A percentile compares a stretch with the other conserved stretches of the same genome.
phyloP scores from a whole-genome alignment of 64 coral and sea anemone genomes.

The Astreopora myriophthalma region DNA sequence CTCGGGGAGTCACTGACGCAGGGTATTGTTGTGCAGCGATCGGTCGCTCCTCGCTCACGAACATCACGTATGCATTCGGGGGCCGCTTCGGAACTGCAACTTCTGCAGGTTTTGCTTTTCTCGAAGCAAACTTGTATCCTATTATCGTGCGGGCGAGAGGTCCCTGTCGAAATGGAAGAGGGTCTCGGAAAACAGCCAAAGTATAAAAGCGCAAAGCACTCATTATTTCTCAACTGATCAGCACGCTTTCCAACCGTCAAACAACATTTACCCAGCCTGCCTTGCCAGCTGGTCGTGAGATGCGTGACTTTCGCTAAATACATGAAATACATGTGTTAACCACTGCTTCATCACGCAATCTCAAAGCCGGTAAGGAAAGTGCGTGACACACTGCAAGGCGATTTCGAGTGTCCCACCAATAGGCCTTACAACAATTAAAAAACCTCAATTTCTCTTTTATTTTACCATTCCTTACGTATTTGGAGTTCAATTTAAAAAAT shows the following conservation, averaged over 20 bases:
- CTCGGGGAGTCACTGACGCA: background rate
- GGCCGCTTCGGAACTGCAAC: background rate
- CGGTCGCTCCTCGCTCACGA: background rate
- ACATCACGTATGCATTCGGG: background rate
- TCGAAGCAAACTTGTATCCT: background rate
- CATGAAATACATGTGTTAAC: background rate
- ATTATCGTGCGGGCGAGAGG: background rate
- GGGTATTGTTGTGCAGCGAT: background rate
- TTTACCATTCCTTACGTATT: no score
- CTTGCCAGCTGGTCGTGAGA: background rate
- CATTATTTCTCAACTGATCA: background rate
- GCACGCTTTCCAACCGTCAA: background rate
- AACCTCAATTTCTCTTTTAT: no score
- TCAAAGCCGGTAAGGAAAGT: no score
- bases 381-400: no score
- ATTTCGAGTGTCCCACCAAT: no score
- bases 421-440: no score
- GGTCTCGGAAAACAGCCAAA: background rate
- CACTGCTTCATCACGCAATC: no score
- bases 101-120: background rate
- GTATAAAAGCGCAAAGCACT: background rate
- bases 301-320: background rate
- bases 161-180: background rate
- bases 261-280: background rate
- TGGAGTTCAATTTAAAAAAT: no score